Evolutionary conservation across 2,888 invertebrate genomes (phyloP).

Genomic region (Drosophila borealis): DNA sequence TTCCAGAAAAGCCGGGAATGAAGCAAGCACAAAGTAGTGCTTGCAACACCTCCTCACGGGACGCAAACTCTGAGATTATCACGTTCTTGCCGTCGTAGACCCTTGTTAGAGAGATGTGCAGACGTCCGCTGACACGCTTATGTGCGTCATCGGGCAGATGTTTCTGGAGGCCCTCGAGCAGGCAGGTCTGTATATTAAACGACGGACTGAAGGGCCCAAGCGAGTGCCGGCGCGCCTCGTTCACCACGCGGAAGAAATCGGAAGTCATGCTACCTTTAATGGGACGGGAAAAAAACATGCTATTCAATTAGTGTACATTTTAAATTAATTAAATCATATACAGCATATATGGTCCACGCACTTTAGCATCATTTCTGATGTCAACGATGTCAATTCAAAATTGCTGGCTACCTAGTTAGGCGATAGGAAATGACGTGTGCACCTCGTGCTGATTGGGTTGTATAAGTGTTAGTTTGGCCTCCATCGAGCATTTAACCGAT

Average conservation of each 20-base stretch:
- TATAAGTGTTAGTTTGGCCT: slow-evolving; percentile 28
- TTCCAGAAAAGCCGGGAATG: slow-evolving; percentile 97
- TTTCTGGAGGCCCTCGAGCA: slow-evolving; percentile 93
- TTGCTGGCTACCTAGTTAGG: neutral
- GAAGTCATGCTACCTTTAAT: slow-evolving; percentile 87
- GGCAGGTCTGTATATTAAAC: slow-evolving; percentile 95
- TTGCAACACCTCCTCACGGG: slow-evolving; percentile 95
- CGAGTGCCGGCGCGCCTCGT: slow-evolving; percentile 94
- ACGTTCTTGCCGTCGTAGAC: slow-evolving; percentile 98
- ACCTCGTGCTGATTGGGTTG: slow-evolving; percentile 27
- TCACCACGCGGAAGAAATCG: slow-evolving; percentile 94
- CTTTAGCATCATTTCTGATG: neutral
- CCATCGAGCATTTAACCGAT: slow-evolving; percentile 15
- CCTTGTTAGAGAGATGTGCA: slow-evolving; percentile 97
- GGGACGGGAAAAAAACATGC: neutral
- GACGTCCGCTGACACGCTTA: slow-evolving; percentile 93
- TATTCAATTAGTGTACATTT: neutral
- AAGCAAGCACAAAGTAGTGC: slow-evolving; percentile 97
- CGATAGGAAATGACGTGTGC: slow-evolving; percentile 37
- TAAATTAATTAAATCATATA: too few relatives aligned
- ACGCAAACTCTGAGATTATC: slow-evolving; percentile 95
- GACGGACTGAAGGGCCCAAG: slow-evolving; percentile 98
- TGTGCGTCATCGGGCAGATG: slow-evolving; percentile 96
- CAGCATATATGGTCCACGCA: neutral
- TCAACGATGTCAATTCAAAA: neutral